These are phyloP conservation scores for Cisticola juncidis DNA, from an alignment of 2,113 vertebrate genomes.

Conservation along the genomic window DNA sequence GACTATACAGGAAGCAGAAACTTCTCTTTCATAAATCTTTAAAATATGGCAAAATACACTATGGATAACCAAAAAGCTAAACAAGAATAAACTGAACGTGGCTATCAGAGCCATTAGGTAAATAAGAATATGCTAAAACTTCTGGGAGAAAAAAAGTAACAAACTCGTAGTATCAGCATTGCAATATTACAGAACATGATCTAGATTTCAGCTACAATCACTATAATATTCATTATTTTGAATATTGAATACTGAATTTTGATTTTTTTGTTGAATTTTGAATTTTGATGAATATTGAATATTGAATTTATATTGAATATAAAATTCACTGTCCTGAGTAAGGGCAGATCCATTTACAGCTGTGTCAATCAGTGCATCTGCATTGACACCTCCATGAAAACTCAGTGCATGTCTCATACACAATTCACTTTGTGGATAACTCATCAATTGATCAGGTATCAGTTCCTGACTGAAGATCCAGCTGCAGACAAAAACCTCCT, in stretches of 20 bases:
- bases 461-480: not conserved
- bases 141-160: accelerated
- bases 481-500: not conserved
- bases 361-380: not conserved
- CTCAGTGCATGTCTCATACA: too few relatives aligned
- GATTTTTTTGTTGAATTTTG: too few relatives aligned
- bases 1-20: not conserved
- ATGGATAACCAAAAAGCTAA: not conserved
- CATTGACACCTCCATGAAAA: not conserved
- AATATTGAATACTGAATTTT: too few relatives aligned
- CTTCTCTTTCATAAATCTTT: not conserved
- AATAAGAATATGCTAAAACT: not conserved
- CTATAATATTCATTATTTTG: too few relatives aligned
- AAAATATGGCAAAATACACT: not conserved
- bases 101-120: not conserved
- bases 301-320: too few relatives aligned
- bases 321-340: not conserved
- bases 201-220: not conserved
- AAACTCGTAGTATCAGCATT: not conserved
- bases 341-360: not conserved
- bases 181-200: not conserved
- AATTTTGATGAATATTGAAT: too few relatives aligned
- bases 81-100: not conserved
- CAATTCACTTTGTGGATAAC: not conserved
- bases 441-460: not conserved